Conservation (phyloP, 2,797 vertebrate species). For the Syngnathus acus region DNA sequence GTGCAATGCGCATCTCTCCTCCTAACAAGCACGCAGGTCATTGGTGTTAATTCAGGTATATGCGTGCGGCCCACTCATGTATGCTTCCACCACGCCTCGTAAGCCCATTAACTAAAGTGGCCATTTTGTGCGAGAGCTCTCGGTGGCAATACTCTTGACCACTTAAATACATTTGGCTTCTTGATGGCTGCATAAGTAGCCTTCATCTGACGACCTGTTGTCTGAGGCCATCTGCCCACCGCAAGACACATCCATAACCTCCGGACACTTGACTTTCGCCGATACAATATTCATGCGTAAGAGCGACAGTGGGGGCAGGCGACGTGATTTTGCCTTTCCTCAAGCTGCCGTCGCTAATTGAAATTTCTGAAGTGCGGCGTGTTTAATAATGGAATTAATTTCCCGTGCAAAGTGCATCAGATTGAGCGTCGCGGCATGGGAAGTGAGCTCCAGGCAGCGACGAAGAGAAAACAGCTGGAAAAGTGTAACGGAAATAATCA, state of each 20-base stretch:
- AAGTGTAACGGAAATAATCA: neutral
- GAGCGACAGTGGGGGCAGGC: conserved; percentile 27
- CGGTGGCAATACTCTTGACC: conserved; percentile 38
- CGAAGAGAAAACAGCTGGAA: conserved; percentile 24
- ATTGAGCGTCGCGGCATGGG: conserved; percentile 58
- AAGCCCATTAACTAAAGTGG: conserved; percentile 45
- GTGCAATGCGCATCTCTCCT: neutral
- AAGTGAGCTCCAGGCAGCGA: conserved; percentile 28
- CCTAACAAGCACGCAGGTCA: conserved; percentile 13
- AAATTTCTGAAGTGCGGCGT: conserved; percentile 76
- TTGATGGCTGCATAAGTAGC: conserved; percentile 58
- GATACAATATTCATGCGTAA: conserved; percentile 71
- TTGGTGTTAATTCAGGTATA: conserved; percentile 39
- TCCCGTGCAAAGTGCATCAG: conserved; percentile 72
- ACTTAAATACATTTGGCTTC: conserved; percentile 43
- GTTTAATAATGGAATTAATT: conserved; percentile 81
- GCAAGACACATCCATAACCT: conserved; percentile 53
- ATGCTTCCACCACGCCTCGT: conserved; percentile 30
- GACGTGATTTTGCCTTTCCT: conserved; percentile 53
- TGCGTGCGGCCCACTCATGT: conserved; percentile 2
- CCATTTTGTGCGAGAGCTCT: conserved; percentile 39
- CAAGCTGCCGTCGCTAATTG: conserved; percentile 66
- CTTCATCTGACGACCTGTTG: conserved; percentile 60
- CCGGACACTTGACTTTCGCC: conserved; percentile 58
- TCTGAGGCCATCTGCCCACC: conserved; percentile 64